A percentile compares a stretch with the other conserved stretches of the same genome.
Conservation (phyloP, 2,797 vertebrate genomes). For the Ficedula albicollis region DNA sequence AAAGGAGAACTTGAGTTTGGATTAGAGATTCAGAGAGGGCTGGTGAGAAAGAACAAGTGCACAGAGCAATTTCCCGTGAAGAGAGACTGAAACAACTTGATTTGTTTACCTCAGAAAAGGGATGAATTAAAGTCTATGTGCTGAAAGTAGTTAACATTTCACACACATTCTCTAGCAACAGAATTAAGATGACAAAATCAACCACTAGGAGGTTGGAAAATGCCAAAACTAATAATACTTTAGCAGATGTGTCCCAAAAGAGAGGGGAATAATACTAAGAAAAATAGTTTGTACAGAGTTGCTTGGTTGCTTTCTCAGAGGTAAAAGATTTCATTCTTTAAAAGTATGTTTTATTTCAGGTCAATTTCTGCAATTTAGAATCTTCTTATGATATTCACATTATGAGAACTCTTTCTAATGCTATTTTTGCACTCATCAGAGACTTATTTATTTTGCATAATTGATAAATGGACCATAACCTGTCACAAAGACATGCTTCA, state of each 20-base stretch:
- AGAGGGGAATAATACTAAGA: not conserved
- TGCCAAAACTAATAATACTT: not conserved
- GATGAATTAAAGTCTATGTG: not conserved
- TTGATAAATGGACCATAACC: not conserved
- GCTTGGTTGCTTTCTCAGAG: not conserved
- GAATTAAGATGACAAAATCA: not conserved
- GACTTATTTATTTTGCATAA: not conserved
- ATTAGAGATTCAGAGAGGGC: not conserved
- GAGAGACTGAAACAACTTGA: not conserved
- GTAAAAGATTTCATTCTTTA: not conserved
- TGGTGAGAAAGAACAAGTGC: not conserved
- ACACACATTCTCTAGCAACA: not conserved
- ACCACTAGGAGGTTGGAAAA: not conserved
- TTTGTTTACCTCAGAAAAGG: not conserved
- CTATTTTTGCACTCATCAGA: not conserved
- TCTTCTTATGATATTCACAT: not conserved
- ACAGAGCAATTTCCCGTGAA: not conserved
- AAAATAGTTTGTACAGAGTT: not conserved
- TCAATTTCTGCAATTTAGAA: not conserved
- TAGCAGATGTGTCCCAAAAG: not conserved
- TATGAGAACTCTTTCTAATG: not conserved
- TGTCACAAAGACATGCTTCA: not conserved
- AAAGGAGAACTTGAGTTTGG: not conserved
- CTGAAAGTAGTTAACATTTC: not conserved
- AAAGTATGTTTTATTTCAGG: not conserved